Base-by-base conservation (phyloP, 2,113 vertebrate species). In the Empidonax alnorum region DNA sequence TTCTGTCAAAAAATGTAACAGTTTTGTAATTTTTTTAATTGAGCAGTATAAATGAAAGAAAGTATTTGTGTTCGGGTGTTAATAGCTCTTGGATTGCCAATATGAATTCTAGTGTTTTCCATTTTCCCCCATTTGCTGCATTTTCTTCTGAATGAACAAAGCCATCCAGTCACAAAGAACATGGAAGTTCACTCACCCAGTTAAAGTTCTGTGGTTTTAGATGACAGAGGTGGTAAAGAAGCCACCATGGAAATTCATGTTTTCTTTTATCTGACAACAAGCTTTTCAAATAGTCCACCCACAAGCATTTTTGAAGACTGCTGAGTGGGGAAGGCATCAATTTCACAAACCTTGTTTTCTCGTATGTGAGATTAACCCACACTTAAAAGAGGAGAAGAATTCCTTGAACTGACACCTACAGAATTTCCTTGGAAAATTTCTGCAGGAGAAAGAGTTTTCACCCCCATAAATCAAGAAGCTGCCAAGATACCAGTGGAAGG, bases 381-480 rank as follows among this genome's bases (percentile, higher is more conserved):
- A 44, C 30, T 80, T n/a, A 39, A 41, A 65, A 80, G 79, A 91
- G 59, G 82, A 91, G 55, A 91, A 94, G 42, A 90, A 87, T 93
- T 90, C 69, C 93, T 92, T 94, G 87, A 96, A 80, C 72, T 95
- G 61, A 87, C 93, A 84, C 93, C 93, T 84, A 88, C 92, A 92
- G 65, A 84, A 89, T 87, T 93, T 83, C 61, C 55, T 78, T 78
- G 69, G 82, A 90, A 65, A 76, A 44, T n/a, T 90, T 90, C 50
- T 92, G 58, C 37, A 86, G 41, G 21, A 94, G 74, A 85, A 19
- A 73, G 31, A 59, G 20, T 76, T 87, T 93, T 77, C 53, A 91
- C 65, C 59, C 63, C 56, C 67, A 33, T 72, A 84, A 79, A 90
- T 84, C 33, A 56, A 84, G 83, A 88, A 69, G 63, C 46, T 96